Percentiles rank a stretch among this genome's conserved stretches.
These are phyloP conservation scores for Mechanitis messenoides DNA, from an alignment of 2,888 invertebrate species.

Conservation along the genomic window DNA sequence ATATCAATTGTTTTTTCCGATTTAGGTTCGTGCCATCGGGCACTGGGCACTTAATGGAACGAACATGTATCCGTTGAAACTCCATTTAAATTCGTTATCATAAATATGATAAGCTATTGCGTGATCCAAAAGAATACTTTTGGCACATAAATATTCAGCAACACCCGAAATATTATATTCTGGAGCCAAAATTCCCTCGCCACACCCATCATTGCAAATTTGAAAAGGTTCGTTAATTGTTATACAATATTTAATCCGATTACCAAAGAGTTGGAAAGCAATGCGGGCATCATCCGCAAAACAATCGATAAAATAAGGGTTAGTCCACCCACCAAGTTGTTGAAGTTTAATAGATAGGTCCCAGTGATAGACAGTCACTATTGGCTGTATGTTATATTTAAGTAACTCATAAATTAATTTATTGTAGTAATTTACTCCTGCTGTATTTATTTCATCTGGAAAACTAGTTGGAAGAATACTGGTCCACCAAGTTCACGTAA, in stretches of 20 bases:
- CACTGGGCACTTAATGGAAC: conserved; percentile 11
- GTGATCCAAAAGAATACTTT: conserved; percentile 74
- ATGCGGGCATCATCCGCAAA: conserved; percentile 78
- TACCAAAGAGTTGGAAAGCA: conserved; percentile 66
- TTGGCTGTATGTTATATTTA: conserved; percentile 76
- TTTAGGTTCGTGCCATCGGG: conserved; percentile 37
- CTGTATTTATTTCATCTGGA: conserved; percentile 75
- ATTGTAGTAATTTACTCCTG: conserved; percentile 82
- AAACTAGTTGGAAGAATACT: conserved; percentile 81
- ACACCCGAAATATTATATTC: conserved; percentile 47
- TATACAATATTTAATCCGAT: conserved; percentile 80
- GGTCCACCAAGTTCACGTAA: conserved; percentile 55
- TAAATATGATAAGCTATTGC: conserved; percentile 64
- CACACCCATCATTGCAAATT: conserved; percentile 56
- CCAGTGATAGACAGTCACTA: conserved; percentile 78
- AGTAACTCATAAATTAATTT: conserved; percentile 80
- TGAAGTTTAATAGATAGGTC: conserved; percentile 69
- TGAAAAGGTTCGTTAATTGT: conserved; percentile 82
- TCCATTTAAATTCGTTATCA: conserved; percentile 45
- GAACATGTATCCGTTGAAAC: conserved; percentile 39
- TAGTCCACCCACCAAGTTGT: conserved; percentile 78
- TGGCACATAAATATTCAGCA: conserved; percentile 71
- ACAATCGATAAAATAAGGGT: conserved; percentile 77
- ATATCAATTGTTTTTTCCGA: conserved; percentile 54
- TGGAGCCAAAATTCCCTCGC: conserved; percentile 55